phyloP scores from a whole-genome alignment of 2,888 invertebrate species.

The Drosophila flavopinicola region DNA sequence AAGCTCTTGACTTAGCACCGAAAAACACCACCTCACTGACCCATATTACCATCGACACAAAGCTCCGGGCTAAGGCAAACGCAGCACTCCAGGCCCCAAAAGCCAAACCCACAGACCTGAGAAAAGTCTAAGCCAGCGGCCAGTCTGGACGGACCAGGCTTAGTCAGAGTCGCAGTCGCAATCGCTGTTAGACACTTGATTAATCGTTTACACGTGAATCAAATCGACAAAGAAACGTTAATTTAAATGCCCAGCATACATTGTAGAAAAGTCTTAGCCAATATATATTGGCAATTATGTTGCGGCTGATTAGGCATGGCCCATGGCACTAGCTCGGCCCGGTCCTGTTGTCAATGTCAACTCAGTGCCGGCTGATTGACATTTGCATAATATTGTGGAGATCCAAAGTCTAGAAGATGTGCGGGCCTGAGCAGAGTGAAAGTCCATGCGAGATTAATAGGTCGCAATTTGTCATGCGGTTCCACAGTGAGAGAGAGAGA shows the following conservation, averaged over 20 bases:
- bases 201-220: conserved; percentile 75
- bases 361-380: conserved; percentile 60
- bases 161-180: conserved; percentile 15
- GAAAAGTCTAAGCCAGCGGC: conserved; percentile 27
- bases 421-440: conserved; percentile 60
- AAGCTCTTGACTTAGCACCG: conserved; percentile 30
- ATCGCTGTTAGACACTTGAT: conserved; percentile 64
- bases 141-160: conserved; percentile 32
- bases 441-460: conserved; percentile 75
- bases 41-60: conserved; percentile 56
- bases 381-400: conserved; percentile 63
- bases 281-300: conserved; percentile 69
- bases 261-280: conserved; percentile 44
- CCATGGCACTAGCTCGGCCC: conserved; percentile 37
- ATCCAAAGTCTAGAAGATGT: conserved; percentile 22
- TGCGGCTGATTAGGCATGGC: conserved; percentile 47
- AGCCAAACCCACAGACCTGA: conserved; percentile 3
- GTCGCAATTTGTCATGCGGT: conserved; percentile 72
- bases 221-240: conserved; percentile 57
- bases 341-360: conserved; percentile 66
- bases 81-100: conserved; percentile 24
- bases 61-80: conserved; percentile 47
- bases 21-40: conserved; percentile 74
- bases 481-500: conserved; percentile 28
- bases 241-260: conserved; percentile 58